Evolutionary conservation across 2,888 invertebrate species (phyloP).

Genomic region (Stictocephala bisonia): DNA sequence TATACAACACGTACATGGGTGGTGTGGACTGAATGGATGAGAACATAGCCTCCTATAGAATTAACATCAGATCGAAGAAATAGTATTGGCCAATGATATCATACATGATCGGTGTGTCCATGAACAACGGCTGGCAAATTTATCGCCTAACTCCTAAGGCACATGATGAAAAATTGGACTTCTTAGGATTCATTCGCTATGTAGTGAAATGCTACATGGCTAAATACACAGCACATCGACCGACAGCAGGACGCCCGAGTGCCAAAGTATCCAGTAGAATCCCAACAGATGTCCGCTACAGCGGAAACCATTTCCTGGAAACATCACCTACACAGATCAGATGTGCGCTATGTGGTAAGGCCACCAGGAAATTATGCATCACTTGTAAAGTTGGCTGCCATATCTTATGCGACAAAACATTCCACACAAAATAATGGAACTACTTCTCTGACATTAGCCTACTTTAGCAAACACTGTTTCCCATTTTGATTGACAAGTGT

Average conservation of each 20-base stretch:
- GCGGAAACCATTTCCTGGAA: slow-evolving; percentile 2
- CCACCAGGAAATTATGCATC: neutral
- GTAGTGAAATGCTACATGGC: slow-evolving; percentile 22
- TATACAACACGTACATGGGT: slow-evolving; percentile 52
- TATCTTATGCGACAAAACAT: neutral
- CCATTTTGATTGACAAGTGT: no score
- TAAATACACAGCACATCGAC: slow-evolving; percentile 18
- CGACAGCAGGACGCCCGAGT: slow-evolving; percentile 28
- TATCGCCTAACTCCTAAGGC: slow-evolving; percentile 25
- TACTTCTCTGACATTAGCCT: no score
- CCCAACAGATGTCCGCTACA: neutral
- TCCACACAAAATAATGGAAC: neutral
- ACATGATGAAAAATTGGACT: slow-evolving; percentile 14
- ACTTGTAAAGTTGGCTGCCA: slow-evolving; percentile 4
- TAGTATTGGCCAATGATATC: slow-evolving; percentile 51
- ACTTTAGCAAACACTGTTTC: no score
- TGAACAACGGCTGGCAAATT: slow-evolving; percentile 20
- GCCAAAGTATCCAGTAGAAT: slow-evolving; percentile 14
- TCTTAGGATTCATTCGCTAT: slow-evolving; percentile 17
- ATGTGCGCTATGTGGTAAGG: neutral
- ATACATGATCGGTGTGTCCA: slow-evolving; percentile 20
- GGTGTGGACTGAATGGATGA: slow-evolving; percentile 44
- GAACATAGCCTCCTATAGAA: slow-evolving; percentile 46
- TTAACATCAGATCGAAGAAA: neutral
- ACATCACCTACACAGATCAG: neutral